These are phyloP conservation scores for Cyprinodon brontotheroides DNA, from an alignment of 2,113 vertebrate species.

Conservation along the genomic window DNA sequence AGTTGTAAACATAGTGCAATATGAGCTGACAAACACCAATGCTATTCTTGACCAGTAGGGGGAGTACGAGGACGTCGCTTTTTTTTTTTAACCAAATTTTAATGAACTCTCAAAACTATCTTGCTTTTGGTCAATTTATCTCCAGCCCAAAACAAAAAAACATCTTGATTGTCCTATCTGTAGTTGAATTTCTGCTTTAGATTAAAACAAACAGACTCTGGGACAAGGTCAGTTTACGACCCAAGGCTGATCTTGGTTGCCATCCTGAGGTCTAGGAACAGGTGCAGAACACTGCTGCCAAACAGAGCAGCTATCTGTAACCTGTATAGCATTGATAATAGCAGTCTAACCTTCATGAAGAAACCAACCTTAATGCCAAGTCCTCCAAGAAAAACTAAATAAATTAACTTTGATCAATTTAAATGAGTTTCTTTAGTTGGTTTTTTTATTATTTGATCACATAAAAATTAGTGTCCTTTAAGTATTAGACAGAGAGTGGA, in stretches of 20 bases:
- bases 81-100: neutral
- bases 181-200: neutral
- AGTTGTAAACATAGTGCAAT: neutral
- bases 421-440: neutral
- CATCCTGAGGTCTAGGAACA: slow-evolving; percentile 69
- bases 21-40: neutral
- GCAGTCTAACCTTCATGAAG: slow-evolving; percentile 32
- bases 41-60: slow-evolving; percentile 41
- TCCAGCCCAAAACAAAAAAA: neutral
- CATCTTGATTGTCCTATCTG: neutral
- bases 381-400: slow-evolving; percentile 37
- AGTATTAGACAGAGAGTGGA: neutral
- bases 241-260: slow-evolving; percentile 54
- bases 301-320: slow-evolving; percentile 60
- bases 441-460: neutral
- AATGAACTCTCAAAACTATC: neutral
- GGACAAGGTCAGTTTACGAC: slow-evolving; percentile 49
- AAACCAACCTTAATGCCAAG: slow-evolving; percentile 22
- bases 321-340: slow-evolving; percentile 57
- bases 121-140: neutral
- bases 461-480: neutral
- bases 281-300: slow-evolving; percentile 68
- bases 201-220: slow-evolving; percentile 1
- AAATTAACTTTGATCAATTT: slow-evolving; percentile 11
- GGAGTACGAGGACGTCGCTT: slow-evolving; percentile 5